Evolutionary conservation across 2,888 invertebrate species (phyloP).

Genomic region (Coelinius sp.): DNA sequence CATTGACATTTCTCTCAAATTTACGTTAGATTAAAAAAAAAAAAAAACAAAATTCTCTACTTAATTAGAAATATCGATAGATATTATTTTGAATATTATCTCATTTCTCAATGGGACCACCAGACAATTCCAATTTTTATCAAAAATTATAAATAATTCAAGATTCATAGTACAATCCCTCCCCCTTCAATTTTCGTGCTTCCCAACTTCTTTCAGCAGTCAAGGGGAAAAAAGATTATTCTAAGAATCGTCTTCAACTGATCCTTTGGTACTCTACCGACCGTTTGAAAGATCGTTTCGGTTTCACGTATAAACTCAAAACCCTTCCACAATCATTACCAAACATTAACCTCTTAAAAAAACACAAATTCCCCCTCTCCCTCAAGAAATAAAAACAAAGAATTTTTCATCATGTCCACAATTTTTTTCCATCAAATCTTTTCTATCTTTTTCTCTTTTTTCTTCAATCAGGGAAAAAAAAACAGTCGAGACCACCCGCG

Average conservation of each 20-base stretch:
- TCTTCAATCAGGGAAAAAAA: slow-evolving; percentile 3
- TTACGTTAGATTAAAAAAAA: no score
- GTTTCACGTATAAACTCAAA: slow-evolving; percentile 5
- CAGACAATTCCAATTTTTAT: neutral
- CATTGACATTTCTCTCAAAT: no score
- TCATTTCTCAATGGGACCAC: neutral
- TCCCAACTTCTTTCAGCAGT: neutral
- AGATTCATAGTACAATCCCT: neutral
- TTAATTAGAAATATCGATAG: no score
- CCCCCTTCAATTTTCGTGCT: neutral
- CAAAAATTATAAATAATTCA: neutral
- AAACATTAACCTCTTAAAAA: neutral
- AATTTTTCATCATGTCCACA: neutral
- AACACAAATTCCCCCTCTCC: neutral
- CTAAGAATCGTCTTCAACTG: slow-evolving; percentile 5
- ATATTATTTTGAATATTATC: no score
- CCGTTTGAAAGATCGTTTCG: slow-evolving; percentile 21
- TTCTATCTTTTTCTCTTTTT: neutral
- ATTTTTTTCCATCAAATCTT: neutral
- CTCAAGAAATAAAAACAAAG: neutral
- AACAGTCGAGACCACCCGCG: slow-evolving; percentile 53
- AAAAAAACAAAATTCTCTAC: no score
- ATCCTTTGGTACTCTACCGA: slow-evolving; percentile 1
- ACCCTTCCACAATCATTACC: neutral
- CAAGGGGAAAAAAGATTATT: slow-evolving; percentile 27